Evolutionary conservation across 2,888 invertebrate species (phyloP), one percentile per base, ranked within the genome.

Genomic region (Phorcus lineatus): DNA sequence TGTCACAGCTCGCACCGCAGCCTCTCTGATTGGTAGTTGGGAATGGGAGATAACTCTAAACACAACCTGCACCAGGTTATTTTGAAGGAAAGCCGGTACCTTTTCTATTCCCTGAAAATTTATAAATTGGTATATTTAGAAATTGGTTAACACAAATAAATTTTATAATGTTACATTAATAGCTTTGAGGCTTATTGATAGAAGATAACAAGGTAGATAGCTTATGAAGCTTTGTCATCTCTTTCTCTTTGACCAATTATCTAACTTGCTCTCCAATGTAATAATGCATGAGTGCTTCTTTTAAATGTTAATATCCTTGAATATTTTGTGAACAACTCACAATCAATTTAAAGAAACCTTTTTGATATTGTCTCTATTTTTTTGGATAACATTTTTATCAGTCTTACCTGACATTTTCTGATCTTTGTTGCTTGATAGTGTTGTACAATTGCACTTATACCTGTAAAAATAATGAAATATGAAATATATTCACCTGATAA

Each of bases 11-110:
- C 91, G 92, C 47, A 90, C 90, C 9, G 91, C 89, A 78, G 90
- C 84, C 81, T 92, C 92, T 47, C 92, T 80, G 62, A 92, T 90
- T 31, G 88, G 91, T n/a, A 92, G 87, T 83, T 92, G 92, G 24
- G 90, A 88, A 80, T 92, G 87, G 16, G 87, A 88, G 53, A 92
- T 84, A 11, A 92, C 85, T 31, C 83, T 81, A 81, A 91, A 92
- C 36, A 91, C 87, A 19, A 90, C 86, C 47, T 82, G 78, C 62
- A 86, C 86, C 74, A 92, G 86, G 77, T 88, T 83, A 6, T 80
- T 79, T 17, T 83, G 85, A 57, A 92, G 86, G 83, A 88, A 91
- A 22, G 83, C 84, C n/a, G 92, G 91, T 66, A 91, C 82, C n/a
- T 79, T 74, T 1, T 54, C 62, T 55, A 77, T 57, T 55, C 81